Conservation (phyloP, 2,888 invertebrate genomes). For the Argyresthia goedartella region DNA sequence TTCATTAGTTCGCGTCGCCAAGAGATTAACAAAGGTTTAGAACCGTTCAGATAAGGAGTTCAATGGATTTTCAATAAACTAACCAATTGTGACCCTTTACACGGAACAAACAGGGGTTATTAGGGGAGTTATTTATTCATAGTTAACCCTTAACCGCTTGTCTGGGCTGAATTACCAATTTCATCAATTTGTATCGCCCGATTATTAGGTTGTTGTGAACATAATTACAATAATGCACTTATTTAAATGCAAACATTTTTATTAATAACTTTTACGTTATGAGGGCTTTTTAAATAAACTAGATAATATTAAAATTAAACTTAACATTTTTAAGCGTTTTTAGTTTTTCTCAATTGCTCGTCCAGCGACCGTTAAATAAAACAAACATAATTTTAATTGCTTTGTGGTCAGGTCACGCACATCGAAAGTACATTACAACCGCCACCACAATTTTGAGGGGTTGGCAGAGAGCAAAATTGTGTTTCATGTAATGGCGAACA, state of each 20-base stretch:
- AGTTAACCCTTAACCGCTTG: slow-evolving; percentile 53
- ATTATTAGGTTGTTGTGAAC: slow-evolving; percentile 21
- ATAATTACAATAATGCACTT: slow-evolving; percentile 7
- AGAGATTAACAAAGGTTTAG: slow-evolving; percentile 25
- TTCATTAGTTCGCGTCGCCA: slow-evolving; percentile 31
- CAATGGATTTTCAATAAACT: slow-evolving; percentile 22
- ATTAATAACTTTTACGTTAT: neutral
- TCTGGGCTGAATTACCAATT: slow-evolving; percentile 26
- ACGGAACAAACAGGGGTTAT: neutral
- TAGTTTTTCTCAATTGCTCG: too few relatives aligned
- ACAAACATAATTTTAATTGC: slow-evolving; percentile 19
- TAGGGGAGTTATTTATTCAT: slow-evolving; percentile 47
- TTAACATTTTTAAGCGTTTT: too few relatives aligned
- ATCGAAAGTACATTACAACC: slow-evolving; percentile 14
- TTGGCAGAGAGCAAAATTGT: neutral
- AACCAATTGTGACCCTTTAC: slow-evolving; percentile 15
- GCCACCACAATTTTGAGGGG: neutral
- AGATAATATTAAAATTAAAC: neutral
- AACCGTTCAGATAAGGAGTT: slow-evolving; percentile 7
- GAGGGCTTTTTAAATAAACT: neutral
- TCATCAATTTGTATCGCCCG: slow-evolving; percentile 43
- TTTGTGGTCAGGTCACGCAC: slow-evolving; percentile 25
- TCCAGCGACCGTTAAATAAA: slow-evolving; percentile 4
- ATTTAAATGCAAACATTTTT: neutral
- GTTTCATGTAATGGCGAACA: neutral